Evolutionary conservation across 2,113 vertebrate species (phyloP).

Genomic region (Trinectes maculatus): DNA sequence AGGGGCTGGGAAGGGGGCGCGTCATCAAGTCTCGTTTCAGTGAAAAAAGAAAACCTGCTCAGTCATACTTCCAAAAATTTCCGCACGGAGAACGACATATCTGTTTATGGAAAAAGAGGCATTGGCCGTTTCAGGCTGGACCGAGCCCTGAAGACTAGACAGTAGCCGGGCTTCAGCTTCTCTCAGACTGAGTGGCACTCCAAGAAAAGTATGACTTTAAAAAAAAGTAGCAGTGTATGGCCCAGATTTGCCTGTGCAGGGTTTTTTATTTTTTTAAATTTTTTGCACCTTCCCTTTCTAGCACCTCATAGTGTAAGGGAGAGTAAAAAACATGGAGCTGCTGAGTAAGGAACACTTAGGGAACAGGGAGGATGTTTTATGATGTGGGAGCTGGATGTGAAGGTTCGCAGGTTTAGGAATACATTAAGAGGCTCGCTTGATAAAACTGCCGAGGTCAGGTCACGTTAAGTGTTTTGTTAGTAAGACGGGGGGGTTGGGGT

Average conservation of each 20-base stretch:
- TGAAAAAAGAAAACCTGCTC: slow-evolving; percentile 13
- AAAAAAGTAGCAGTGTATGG: not conserved
- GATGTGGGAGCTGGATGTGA: slow-evolving; percentile 46
- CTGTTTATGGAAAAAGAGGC: slow-evolving; percentile 52
- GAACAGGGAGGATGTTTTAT: slow-evolving; percentile 42
- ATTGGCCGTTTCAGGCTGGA: slow-evolving; percentile 24
- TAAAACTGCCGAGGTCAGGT: not conserved
- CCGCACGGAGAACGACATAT: slow-evolving; percentile 50
- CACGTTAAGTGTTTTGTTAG: not conserved
- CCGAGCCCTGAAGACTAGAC: slow-evolving; percentile 4
- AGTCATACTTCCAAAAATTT: slow-evolving; percentile 49
- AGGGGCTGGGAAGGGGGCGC: slow-evolving; percentile 7
- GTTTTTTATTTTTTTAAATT: slow-evolving; percentile 6
- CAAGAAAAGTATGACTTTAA: slow-evolving; percentile 2
- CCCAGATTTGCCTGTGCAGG: not conserved
- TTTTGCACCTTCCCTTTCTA: slow-evolving; percentile 40
- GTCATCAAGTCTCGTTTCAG: slow-evolving; percentile 31
- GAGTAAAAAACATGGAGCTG: slow-evolving; percentile 1
- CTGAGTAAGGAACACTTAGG: slow-evolving; percentile 51
- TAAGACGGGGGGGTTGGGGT: not conserved
- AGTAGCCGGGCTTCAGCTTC: slow-evolving; percentile 24
- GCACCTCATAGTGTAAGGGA: slow-evolving; percentile 34
- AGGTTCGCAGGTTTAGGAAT: slow-evolving; percentile 33
- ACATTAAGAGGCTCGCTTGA: slow-evolving; percentile 8
- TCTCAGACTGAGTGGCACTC: slow-evolving; percentile 2